Conservation (phyloP, 2,113 vertebrate genomes). For the Stigmatopora argus region DNA sequence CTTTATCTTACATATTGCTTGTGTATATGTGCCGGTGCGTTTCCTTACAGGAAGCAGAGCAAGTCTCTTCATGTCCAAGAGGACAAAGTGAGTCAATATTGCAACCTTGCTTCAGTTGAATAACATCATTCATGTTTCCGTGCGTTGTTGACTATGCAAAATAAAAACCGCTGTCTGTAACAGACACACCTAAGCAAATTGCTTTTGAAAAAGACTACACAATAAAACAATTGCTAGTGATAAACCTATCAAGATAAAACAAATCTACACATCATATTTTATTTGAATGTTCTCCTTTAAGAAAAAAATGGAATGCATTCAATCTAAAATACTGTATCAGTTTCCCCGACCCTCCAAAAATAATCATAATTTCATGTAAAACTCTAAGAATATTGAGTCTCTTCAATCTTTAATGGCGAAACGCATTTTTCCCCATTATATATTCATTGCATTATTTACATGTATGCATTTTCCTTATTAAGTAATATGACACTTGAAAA, state of each 20-base stretch:
- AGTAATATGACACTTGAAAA: not conserved
- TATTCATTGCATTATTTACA: too few relatives aligned
- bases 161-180: not conserved
- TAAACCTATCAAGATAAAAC: not conserved
- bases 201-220: not conserved
- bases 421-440: too few relatives aligned
- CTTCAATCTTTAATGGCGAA: too few relatives aligned
- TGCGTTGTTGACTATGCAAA: constrained; percentile 2
- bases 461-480: too few relatives aligned
- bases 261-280: not conserved
- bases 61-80: constrained; percentile 2
- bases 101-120: not conserved
- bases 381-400: too few relatives aligned
- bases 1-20: not conserved
- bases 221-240: not conserved
- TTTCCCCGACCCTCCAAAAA: too few relatives aligned
- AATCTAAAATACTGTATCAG: too few relatives aligned
- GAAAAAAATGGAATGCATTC: too few relatives aligned
- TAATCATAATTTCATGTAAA: too few relatives aligned
- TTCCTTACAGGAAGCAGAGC: not conserved
- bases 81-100: constrained; percentile 4
- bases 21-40: not conserved
- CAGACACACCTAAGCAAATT: not conserved
- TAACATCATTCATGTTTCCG: not conserved
- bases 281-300: too few relatives aligned